phyloP scores from a whole-genome alignment of 2,797 vertebrate genomes.

The Melanotaenia parkinsoni region DNA sequence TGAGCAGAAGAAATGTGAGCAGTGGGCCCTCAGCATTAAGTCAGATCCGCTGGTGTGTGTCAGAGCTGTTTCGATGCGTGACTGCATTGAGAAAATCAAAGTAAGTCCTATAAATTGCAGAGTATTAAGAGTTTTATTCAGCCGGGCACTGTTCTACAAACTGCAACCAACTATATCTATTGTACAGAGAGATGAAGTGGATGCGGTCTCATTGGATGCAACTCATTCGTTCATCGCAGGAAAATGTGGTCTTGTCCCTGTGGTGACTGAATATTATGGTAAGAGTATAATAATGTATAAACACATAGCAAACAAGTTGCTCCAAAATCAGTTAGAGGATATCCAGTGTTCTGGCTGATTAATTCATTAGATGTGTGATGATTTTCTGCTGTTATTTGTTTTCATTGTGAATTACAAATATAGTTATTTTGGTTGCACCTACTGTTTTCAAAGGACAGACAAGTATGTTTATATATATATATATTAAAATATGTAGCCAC shows the following conservation, averaged over 20 bases:
- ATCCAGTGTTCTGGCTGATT: neutral
- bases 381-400: neutral
- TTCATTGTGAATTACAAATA: neutral
- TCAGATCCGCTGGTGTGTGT: constrained; percentile 91
- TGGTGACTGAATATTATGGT: constrained; percentile 92
- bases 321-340: neutral
- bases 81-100: constrained; percentile 93
- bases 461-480: neutral
- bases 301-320: neutral
- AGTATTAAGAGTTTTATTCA: neutral
- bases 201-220: constrained; percentile 90
- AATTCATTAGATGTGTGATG: neutral
- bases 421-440: neutral
- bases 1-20: constrained; percentile 91
- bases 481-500: neutral
- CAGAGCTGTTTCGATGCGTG: constrained; percentile 84
- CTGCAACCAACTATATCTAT: neutral
- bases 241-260: constrained; percentile 89
- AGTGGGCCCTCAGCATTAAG: constrained; percentile 90
- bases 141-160: neutral
- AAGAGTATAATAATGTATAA: constrained; percentile 33
- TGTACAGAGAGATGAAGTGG: constrained; percentile 88
- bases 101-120: constrained; percentile 55
- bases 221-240: constrained; percentile 90
- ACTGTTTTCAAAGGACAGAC: neutral